Evolutionary conservation across 1,140 invertebrate species (phyloP), one percentile per base, ranked within the genome.

Genomic region (Bilobella aurantiaca): DNA sequence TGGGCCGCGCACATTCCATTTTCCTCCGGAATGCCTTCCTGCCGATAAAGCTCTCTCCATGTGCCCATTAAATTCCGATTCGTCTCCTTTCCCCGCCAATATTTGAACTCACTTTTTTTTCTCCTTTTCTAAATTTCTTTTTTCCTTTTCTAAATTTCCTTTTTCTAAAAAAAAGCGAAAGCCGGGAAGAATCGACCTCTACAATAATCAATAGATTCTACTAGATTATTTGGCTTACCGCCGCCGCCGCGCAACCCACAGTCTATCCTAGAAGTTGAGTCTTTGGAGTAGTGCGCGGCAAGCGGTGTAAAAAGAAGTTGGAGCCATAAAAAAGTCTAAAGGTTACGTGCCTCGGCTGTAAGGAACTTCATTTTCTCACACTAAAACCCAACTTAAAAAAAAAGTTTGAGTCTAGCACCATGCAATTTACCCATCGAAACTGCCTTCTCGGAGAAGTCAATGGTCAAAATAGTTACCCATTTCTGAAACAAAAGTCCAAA

Each of bases 191-290:
- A n/a, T n/a, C n/a, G n/a, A n/a, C n/a, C n/a, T n/a, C n/a, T 53
- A 23, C 49, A 53, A 53, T 53, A 53, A 53, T 53, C 49, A 53
- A 53, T 53, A 53, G 8, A n/a, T n/a, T 53, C 21, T 12, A 53
- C 14, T 12, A 23, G 21, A 23, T 18, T 53, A 18, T 18, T 53
- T 53, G 14, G 14, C 21, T 8, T 23, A 5, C 21, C 21, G n/a
- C n/a, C n/a, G n/a, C n/a, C n/a, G n/a, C n/a, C n/a, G n/a, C n/a
- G n/a, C n/a, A n/a, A n/a, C n/a, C n/a, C n/a, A n/a, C n/a, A n/a
- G n/a, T n/a, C 49, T 53, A 5, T 53, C 23, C 49, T 8, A 53
- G 8, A 42, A n/a, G 8, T n/a, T n/a, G 37, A 42, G 37, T 42
- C 37, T n/a, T 42, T n/a, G 37, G 37, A 42, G 8, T n/a, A n/a